Evolutionary conservation across 2,888 invertebrate species (phyloP).

Genomic region (Listrodromus nycthemerus): DNA sequence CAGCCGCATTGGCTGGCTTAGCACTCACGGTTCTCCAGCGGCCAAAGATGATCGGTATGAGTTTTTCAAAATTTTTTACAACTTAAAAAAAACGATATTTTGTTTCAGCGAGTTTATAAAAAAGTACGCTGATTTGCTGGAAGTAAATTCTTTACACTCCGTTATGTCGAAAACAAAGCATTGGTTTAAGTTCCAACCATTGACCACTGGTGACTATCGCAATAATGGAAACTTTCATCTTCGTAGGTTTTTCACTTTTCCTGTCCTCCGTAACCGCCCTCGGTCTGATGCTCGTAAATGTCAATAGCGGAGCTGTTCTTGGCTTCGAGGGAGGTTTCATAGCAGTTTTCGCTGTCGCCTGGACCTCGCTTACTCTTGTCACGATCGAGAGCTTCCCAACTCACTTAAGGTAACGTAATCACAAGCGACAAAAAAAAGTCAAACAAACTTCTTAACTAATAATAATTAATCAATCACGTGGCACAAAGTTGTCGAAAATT

Average conservation of each 20-base stretch:
- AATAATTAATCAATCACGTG: background rate
- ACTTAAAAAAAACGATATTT: constrained; percentile 19
- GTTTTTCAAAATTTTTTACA: background rate
- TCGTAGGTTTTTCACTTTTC: constrained; percentile 83
- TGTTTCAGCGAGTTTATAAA: too few relatives aligned
- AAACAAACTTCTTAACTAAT: background rate
- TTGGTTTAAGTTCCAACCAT: too few relatives aligned
- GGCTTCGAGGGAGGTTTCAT: constrained; percentile 85
- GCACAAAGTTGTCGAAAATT: background rate
- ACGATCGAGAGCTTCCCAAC: constrained; percentile 85
- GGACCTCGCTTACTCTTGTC: constrained; percentile 84
- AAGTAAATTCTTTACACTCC: too few relatives aligned
- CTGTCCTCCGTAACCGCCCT: constrained; percentile 83
- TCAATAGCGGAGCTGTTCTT: constrained; percentile 82
- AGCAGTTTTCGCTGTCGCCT: constrained; percentile 84
- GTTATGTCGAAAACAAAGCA: too few relatives aligned
- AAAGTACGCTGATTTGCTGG: too few relatives aligned
- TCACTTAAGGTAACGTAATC: constrained; percentile 82
- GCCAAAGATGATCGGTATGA: constrained; percentile 84
- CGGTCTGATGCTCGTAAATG: constrained; percentile 83
- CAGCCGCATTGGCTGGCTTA: constrained; percentile 83
- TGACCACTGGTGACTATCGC: background rate
- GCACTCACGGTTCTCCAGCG: constrained; percentile 83
- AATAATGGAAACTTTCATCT: background rate
- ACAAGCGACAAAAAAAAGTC: background rate